Conservation (phyloP, 2,113 vertebrate species). For the Antechinus stuartii region DNA sequence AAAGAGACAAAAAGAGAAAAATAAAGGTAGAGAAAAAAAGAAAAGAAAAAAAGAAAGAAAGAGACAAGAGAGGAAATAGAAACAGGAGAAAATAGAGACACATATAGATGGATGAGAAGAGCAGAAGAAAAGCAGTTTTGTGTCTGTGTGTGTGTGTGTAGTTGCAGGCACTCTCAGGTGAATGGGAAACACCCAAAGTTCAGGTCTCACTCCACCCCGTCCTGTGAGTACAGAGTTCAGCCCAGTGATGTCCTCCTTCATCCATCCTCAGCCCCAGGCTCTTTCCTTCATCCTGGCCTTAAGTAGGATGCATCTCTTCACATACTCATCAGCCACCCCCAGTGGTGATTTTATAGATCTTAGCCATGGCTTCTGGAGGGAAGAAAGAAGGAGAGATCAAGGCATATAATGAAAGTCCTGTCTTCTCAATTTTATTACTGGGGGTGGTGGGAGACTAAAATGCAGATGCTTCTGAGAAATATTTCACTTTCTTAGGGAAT, state of each 20-base stretch:
- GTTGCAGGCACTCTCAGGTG: not conserved
- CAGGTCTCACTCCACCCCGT: too few species aligned
- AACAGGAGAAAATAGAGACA: too few species aligned
- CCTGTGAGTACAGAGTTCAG: not conserved
- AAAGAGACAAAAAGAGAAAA: too few species aligned
- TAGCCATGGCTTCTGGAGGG: not conserved
- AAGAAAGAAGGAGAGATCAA: not conserved
- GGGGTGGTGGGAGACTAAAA: too few species aligned
- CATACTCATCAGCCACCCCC: not conserved
- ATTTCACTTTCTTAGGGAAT: too few species aligned
- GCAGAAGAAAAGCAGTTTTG: not conserved
- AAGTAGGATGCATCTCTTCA: not conserved
- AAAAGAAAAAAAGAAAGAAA: too few species aligned
- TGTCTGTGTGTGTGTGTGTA: not conserved
- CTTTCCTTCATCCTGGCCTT: not conserved
- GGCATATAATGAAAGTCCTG: not conserved
- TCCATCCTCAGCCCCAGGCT: not conserved
- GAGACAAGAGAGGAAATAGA: too few species aligned
- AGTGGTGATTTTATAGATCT: not conserved
- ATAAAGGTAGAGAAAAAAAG: too few species aligned
- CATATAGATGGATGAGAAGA: too few species aligned
- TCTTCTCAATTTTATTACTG: too few species aligned
- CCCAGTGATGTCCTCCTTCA: not conserved
- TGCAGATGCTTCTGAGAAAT: too few species aligned
- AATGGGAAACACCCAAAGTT: not conserved